A percentile compares a stretch with the other conserved stretches of the same genome.
phyloP scores from a whole-genome alignment of 2,888 invertebrate species.

The Tetramorium bicarinatum region DNA sequence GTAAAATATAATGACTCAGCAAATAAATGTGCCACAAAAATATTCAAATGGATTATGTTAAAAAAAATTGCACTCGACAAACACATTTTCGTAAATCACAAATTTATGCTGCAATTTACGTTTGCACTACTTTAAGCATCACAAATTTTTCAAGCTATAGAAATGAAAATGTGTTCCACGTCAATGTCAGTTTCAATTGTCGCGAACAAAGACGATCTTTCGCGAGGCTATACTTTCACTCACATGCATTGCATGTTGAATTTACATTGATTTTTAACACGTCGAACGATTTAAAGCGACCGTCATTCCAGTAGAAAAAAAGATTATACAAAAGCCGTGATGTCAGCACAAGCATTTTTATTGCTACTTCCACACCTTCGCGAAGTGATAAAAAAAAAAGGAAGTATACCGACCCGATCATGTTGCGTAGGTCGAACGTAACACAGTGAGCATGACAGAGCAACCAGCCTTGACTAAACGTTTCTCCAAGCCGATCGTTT shows the following conservation, averaged over 20 bases:
- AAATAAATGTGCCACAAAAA: not conserved
- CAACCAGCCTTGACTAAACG: slow-evolving; percentile 79
- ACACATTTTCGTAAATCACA: slow-evolving; percentile 7
- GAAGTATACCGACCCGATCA: slow-evolving; percentile 77
- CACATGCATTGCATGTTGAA: not conserved
- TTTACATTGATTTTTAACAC: not conserved
- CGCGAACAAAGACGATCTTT: not conserved
- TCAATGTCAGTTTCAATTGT: not conserved
- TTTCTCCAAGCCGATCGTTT: slow-evolving; percentile 74
- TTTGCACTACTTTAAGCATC: not conserved
- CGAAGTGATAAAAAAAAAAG: not conserved
- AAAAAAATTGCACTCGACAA: not conserved
- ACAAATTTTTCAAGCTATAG: not conserved
- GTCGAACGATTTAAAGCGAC: not conserved
- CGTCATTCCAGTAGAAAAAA: not conserved
- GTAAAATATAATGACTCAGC: not conserved
- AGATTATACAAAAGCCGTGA: slow-evolving; percentile 4
- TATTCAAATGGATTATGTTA: not conserved
- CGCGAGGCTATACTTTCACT: not conserved
- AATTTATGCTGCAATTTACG: not conserved
- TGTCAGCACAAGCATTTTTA: not conserved
- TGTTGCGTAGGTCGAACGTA: slow-evolving; percentile 64
- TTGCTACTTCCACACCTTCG: not conserved
- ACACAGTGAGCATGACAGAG: slow-evolving; percentile 54
- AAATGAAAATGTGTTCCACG: not conserved